phyloP scores from a whole-genome alignment of 1,140 invertebrate genomes.

The Sarcophaga peregrina region DNA sequence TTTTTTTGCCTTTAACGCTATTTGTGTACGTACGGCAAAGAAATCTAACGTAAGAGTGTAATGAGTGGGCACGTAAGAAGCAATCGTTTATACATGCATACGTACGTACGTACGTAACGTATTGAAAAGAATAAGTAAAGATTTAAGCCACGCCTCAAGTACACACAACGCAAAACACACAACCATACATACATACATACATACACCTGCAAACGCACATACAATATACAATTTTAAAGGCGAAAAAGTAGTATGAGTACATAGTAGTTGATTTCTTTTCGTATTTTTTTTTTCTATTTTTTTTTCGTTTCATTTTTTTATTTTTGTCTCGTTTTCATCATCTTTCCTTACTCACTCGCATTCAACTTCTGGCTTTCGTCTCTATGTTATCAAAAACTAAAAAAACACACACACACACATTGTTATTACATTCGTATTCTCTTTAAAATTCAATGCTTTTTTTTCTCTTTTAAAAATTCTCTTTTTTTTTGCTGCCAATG shows the following conservation, averaged over 20 bases:
- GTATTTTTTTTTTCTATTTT: no score
- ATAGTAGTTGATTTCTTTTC: no score
- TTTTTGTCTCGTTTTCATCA: constrained; percentile 7
- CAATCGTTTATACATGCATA: not conserved
- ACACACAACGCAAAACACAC: not conserved
- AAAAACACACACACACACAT: no score
- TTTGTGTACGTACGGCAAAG: not conserved
- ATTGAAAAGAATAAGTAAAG: constrained; percentile 7
- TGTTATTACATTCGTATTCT: no score
- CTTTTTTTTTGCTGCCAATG: no score
- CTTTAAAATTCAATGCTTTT: no score
- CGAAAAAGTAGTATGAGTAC: not conserved
- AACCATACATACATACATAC: not conserved
- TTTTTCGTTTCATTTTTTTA: not conserved
- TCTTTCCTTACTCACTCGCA: not conserved
- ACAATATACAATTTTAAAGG: no score
- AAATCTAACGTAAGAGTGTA: not conserved
- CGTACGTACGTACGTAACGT: not conserved
- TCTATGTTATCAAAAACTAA: not conserved
- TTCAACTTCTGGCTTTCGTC: constrained; percentile 1
- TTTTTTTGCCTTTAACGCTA: not conserved
- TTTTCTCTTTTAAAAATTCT: no score
- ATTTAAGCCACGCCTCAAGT: constrained; percentile 13
- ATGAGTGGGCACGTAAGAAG: not conserved
- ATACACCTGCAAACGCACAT: not conserved